These are phyloP conservation scores for Telenomus remus DNA, from an alignment of 1,140 invertebrate genomes.

Conservation along the genomic window DNA sequence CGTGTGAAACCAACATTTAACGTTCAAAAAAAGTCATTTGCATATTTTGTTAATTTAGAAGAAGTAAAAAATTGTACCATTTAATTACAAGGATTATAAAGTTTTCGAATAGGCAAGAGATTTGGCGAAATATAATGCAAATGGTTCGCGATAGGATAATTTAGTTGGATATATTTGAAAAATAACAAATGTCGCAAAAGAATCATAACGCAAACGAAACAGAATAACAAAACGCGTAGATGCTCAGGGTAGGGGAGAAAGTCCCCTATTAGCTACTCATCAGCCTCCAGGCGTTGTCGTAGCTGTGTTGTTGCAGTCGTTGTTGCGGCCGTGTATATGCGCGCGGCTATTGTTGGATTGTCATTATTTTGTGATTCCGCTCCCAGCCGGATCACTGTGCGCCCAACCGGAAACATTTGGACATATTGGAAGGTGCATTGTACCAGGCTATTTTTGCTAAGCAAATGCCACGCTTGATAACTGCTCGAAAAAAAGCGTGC, in stretches of 20 bases:
- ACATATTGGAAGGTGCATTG: slow-evolving; percentile 68
- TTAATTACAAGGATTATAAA: no score
- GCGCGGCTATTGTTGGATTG: slow-evolving; percentile 67
- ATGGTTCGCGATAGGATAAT: no score
- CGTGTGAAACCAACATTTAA: no score
- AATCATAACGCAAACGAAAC: slow-evolving; percentile 69
- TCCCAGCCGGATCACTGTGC: slow-evolving; percentile 65
- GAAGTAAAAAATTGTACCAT: no score
- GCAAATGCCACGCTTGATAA: slow-evolving; percentile 65
- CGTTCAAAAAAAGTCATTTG: no score
- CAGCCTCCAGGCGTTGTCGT: slow-evolving; percentile 70
- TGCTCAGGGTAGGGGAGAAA: slow-evolving; percentile 56
- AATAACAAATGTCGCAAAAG: slow-evolving; percentile 44
- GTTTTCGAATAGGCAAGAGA: no score
- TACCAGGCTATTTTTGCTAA: slow-evolving; percentile 66
- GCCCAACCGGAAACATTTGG: slow-evolving; percentile 70
- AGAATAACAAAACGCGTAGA: slow-evolving; percentile 66
- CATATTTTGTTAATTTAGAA: no score
- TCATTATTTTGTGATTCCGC: slow-evolving; percentile 73
- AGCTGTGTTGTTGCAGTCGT: slow-evolving; percentile 56
- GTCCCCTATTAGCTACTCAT: slow-evolving; percentile 72
- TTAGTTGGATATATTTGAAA: slow-evolving; percentile 14
- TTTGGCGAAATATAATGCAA: no score
- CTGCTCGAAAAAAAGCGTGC: slow-evolving; percentile 27
- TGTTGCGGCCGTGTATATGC: slow-evolving; percentile 64